Evolutionary conservation across 1,140 invertebrate genomes (phyloP).

Genomic region (Drosophila arawakana): DNA sequence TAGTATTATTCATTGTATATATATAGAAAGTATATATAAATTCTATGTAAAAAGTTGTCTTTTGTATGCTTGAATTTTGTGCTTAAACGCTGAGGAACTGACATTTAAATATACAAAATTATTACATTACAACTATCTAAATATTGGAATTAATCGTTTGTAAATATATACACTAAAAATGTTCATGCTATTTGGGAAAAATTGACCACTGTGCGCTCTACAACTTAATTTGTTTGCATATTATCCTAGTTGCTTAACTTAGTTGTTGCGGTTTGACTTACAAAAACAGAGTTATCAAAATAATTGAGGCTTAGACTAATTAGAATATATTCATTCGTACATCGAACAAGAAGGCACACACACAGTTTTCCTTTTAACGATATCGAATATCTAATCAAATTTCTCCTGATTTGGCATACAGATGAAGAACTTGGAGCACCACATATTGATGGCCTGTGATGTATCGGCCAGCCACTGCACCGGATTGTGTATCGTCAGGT

Average conservation of each 20-base stretch:
- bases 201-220: not conserved
- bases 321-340: slow-evolving; percentile 49
- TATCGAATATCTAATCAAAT: slow-evolving; percentile 63
- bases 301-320: slow-evolving; percentile 57
- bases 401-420: slow-evolving; percentile 88
- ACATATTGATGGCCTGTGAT: slow-evolving; percentile 88
- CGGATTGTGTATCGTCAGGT: slow-evolving; percentile 92
- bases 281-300: slow-evolving; percentile 11
- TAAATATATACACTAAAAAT: slow-evolving; percentile 28
- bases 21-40: too few relatives aligned
- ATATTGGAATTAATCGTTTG: slow-evolving; percentile 7
- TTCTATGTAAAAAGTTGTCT: slow-evolving; percentile 3
- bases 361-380: not conserved
- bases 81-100: slow-evolving; percentile 22
- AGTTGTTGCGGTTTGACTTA: slow-evolving; percentile 15
- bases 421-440: slow-evolving; percentile 90
- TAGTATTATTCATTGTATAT: too few relatives aligned
- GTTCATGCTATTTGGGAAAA: slow-evolving; percentile 11
- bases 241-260: slow-evolving; percentile 19
- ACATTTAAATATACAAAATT: slow-evolving; percentile 26
- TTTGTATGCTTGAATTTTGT: slow-evolving; percentile 15
- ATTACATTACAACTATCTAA: not conserved
- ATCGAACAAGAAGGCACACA: slow-evolving; percentile 61
- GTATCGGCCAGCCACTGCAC: slow-evolving; percentile 85
- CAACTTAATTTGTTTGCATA: slow-evolving; percentile 10